These are phyloP conservation scores for Podarcis cretensis DNA, from an alignment of 2,113 vertebrate genomes.

Conservation along the genomic window DNA sequence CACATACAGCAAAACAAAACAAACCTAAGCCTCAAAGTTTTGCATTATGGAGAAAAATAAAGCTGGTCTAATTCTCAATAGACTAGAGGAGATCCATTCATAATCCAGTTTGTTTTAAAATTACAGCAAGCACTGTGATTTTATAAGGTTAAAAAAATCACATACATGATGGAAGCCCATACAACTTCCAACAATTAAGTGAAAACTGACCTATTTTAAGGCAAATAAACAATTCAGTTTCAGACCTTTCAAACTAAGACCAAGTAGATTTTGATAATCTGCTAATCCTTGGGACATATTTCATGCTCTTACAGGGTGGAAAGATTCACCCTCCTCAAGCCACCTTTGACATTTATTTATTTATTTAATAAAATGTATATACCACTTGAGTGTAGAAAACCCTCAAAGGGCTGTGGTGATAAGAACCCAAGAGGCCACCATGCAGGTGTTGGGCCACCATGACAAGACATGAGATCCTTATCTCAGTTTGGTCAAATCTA, in stretches of 20 bases:
- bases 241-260: background rate
- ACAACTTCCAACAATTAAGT: background rate
- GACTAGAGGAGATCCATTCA: background rate
- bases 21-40: constrained; percentile 32
- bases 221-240: background rate
- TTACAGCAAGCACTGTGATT: background rate
- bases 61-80: background rate
- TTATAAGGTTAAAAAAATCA: background rate
- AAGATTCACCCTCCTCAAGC: too few relatives aligned
- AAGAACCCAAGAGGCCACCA: too few relatives aligned
- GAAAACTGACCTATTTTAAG: background rate
- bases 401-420: too few relatives aligned
- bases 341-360: too few relatives aligned
- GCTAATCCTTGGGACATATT: background rate
- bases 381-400: too few relatives aligned
- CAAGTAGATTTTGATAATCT: background rate
- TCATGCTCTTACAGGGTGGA: too few relatives aligned
- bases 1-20: constrained; percentile 25
- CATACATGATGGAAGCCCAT: background rate
- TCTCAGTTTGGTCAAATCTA: too few relatives aligned
- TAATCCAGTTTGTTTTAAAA: constrained; percentile 30
- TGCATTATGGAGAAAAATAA: constrained; percentile 34
- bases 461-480: too few relatives aligned
- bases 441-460: too few relatives aligned
- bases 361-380: too few relatives aligned